Evolutionary conservation across 1,140 invertebrate genomes (phyloP), one percentile per base, ranked within the genome.

Genomic region (Linepithema humile): DNA sequence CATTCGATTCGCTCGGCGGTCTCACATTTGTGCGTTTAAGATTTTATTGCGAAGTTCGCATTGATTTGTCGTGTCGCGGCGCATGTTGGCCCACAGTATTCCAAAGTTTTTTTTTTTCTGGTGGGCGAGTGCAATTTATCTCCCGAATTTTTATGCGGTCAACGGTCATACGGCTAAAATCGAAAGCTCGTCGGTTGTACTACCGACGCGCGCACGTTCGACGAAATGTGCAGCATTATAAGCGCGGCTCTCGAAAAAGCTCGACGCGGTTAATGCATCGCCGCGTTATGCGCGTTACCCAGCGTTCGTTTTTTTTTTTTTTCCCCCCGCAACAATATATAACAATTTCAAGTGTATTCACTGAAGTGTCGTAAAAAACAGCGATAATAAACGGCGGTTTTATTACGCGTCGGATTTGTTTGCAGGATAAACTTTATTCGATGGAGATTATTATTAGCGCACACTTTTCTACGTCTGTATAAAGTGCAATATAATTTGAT

Each of bases 321-420:
- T n/a, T n/a, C n/a, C n/a, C 48, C 40, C 9, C 20, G 26, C n/a
- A 38, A 69, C 62, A 53, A 69, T 67, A 12, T 38, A 38, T 65
- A 65, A 77, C 67, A 67, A 78, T 75, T 74, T 62, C 73, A 32
- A 74, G 26, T 62, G 38, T 53, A 67, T 38, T 69, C 32, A 40
- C 40, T 23, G 17, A 20, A 69, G 35, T 35, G 38, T 67, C 12
- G 23, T 40, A 32, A 65, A 67, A 78, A 32, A 9, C 29, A 7
- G 15, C 32, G 32, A 38, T 65, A 38, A 50, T 29, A 55, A 78
- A 35, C 15, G n/a, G 20, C 32, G 45, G 0, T n/a, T 69, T 78
- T 69, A 53, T 75, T 12, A 23, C 26, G 32, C 7, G 73, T 38
- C 62, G 17, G 15, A 38, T 35, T 62, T 60, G 17, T 64, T 45